Evolutionary conservation across 2,797 vertebrate species (phyloP).

Genomic region (Monodelphis domestica): DNA sequence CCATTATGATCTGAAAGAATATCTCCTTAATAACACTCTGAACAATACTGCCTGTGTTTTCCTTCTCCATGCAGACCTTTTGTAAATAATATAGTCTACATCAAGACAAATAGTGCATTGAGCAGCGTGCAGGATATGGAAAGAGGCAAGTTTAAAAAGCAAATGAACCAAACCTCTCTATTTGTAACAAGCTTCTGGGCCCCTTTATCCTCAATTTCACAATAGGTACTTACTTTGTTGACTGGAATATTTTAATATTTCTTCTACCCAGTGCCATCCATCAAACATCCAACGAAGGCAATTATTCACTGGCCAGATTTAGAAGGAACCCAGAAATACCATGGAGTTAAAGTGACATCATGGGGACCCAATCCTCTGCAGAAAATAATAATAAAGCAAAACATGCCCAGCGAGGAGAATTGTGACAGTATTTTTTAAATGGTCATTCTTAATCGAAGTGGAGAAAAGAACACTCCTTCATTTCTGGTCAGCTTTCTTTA

Average conservation of each 20-base stretch:
- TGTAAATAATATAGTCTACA: slow-evolving; percentile 54
- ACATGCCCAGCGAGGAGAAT: background rate
- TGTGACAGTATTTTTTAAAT: slow-evolving; percentile 28
- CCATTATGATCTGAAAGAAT: slow-evolving; percentile 74
- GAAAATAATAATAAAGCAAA: background rate
- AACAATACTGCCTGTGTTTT: slow-evolving; percentile 71
- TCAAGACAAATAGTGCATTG: slow-evolving; percentile 65
- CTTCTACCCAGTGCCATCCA: slow-evolving; percentile 38
- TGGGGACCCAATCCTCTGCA: slow-evolving; percentile 24
- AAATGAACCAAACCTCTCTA: slow-evolving; percentile 54
- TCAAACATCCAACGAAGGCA: slow-evolving; percentile 63
- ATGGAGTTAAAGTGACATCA: slow-evolving; percentile 7
- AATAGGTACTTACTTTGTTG: slow-evolving; percentile 49
- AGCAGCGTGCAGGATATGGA: slow-evolving; percentile 32
- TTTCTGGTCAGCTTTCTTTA: slow-evolving; percentile 34
- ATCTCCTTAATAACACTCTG: slow-evolving; percentile 69
- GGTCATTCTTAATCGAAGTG: slow-evolving; percentile 36
- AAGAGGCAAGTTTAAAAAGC: slow-evolving; percentile 56
- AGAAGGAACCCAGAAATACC: slow-evolving; percentile 46
- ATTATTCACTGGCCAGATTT: slow-evolving; percentile 49
- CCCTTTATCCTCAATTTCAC: slow-evolving; percentile 52
- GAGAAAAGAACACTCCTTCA: background rate
- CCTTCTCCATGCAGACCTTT: slow-evolving; percentile 58
- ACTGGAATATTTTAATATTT: slow-evolving; percentile 47
- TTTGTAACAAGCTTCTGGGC: slow-evolving; percentile 45